Percentiles rank a stretch among this genome's conserved stretches.
These are phyloP conservation scores for Eospalax fontanierii DNA, from an alignment of 2,797 vertebrate species.

Conservation along the genomic window DNA sequence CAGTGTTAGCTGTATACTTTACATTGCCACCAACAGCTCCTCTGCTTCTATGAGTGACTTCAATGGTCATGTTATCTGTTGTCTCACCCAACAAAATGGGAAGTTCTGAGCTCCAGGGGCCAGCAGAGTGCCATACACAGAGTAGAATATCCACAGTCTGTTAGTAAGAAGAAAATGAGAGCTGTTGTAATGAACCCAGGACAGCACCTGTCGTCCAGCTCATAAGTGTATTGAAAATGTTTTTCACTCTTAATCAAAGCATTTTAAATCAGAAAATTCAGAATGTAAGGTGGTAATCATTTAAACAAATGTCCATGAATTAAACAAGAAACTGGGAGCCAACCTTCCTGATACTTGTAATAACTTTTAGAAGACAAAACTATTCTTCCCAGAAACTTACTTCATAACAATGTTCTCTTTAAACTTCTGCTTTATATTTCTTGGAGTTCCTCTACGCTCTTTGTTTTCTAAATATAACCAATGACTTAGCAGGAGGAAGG, in stretches of 20 bases:
- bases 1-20: neutral
- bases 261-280: neutral
- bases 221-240: neutral
- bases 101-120: neutral
- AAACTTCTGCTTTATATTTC: conserved; percentile 15
- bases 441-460: neutral
- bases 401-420: conserved; percentile 9
- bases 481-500: conserved; percentile 14
- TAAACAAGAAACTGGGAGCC: neutral
- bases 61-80: neutral
- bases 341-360: neutral
- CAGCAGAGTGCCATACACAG: neutral
- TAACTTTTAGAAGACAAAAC: conserved; percentile 13
- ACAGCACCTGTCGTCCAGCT: neutral
- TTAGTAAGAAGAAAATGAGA: neutral
- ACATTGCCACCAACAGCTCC: neutral
- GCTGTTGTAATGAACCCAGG: neutral
- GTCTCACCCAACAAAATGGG: neutral
- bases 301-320: neutral
- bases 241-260: neutral
- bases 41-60: neutral
- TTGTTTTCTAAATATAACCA: neutral
- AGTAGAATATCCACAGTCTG: neutral
- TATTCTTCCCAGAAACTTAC: neutral
- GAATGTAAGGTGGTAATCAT: neutral